Percentiles rank a stretch among this genome's conserved stretches.
These are phyloP conservation scores for Drosophila colorata DNA, from an alignment of 2,888 invertebrate genomes.

Conservation along the genomic window DNA sequence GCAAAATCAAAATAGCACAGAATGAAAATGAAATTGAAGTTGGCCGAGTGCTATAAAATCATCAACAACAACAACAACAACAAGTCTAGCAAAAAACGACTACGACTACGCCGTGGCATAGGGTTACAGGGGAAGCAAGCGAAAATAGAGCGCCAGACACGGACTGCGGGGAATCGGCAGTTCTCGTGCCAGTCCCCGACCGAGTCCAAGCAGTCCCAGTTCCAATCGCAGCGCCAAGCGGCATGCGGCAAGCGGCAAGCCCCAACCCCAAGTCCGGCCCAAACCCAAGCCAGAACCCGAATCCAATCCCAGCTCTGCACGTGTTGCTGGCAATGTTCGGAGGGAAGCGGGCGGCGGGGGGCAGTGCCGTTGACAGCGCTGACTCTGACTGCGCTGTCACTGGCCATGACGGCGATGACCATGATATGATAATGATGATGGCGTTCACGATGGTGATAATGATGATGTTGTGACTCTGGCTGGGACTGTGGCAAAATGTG, in stretches of 20 bases:
- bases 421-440: constrained; percentile 39
- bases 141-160: constrained; percentile 28
- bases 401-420: constrained; percentile 42
- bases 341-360: not conserved
- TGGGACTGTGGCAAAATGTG: constrained; percentile 21
- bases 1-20: constrained; percentile 61
- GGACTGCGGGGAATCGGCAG: constrained; percentile 6
- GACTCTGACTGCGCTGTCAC: constrained; percentile 35
- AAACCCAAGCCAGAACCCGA: not conserved
- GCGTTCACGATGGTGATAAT: constrained; percentile 11
- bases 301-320: constrained; percentile 22
- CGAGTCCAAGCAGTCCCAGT: not conserved
- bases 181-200: not conserved
- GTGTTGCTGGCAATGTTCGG: constrained; percentile 55
- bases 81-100: not conserved
- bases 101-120: constrained; percentile 11
- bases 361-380: constrained; percentile 43
- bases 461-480: constrained; percentile 35
- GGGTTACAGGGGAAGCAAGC: constrained; percentile 15
- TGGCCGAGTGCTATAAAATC: constrained; percentile 54
- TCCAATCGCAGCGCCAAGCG: not conserved
- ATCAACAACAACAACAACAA: constrained; percentile 33
- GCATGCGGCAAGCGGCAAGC: too few relatives aligned
- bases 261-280: not conserved
- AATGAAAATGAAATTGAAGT: constrained; percentile 58